A percentile compares a stretch with the other conserved stretches of the same genome.
Conservation (phyloP, 2,797 vertebrate species). For the Calcarius lapponicus region DNA sequence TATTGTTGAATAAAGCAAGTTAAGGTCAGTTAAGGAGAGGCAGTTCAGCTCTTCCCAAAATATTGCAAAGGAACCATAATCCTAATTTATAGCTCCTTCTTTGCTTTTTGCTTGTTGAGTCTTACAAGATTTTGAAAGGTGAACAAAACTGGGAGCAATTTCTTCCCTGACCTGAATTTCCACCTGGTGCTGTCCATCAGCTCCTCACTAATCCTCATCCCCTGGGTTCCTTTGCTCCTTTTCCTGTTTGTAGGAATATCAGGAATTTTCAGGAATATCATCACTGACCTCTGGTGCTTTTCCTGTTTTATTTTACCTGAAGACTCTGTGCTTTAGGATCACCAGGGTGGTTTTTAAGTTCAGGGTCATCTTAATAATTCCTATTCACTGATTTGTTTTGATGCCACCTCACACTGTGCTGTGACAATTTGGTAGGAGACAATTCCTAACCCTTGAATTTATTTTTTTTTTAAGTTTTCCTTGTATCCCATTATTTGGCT, state of each 20-base stretch:
- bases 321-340: not conserved
- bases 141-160: not conserved
- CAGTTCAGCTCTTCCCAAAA: not conserved
- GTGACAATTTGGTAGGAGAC: not conserved
- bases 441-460: not conserved
- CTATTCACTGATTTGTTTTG: rapidly evolving
- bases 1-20: too few relatives aligned
- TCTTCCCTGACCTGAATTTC: not conserved
- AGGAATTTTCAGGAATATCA: not conserved
- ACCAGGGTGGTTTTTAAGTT: not conserved
- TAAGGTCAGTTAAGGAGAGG: not conserved
- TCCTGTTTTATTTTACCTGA: not conserved
- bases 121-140: not conserved
- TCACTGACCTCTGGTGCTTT: not conserved
- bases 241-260: not conserved
- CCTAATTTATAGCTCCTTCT: not conserved
- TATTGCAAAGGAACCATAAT: not conserved
- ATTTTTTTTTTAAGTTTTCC: not conserved
- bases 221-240: not conserved
- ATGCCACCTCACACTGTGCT: rapidly evolving
- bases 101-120: not conserved
- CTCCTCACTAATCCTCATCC: not conserved
- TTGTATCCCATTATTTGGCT: not conserved
- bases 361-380: not conserved
- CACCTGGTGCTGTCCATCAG: not conserved